Base-by-base conservation (phyloP, 1,140 invertebrate genomes). In the Cecropterus lyciades region DNA sequence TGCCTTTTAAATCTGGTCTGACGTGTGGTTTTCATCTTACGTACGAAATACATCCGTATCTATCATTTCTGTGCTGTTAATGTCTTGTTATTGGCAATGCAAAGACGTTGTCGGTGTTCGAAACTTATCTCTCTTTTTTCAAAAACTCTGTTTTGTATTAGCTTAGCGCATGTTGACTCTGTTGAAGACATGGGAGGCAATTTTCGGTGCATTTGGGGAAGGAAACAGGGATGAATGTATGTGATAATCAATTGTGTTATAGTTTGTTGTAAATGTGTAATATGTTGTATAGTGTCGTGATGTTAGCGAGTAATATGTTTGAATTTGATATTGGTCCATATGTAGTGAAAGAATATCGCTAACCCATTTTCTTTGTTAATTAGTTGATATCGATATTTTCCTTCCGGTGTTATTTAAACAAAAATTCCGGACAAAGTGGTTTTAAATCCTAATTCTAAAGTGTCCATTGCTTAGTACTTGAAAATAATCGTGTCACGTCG, bases 161-260 rank as follows among this genome's bases (percentile, higher is more conserved):
- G 30, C 33, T 10, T 27, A 57, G 53, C 51, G 45, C 20, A 85
- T 85, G 82, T 69, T 85, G 46, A 85, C 80, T 15, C 43, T 82
- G 24, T 27, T 85, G 49, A 85, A 82, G 64, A 53, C 77, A 62
- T 82, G 72, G 63, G 80, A 82, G 63, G 68, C 68, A 56, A 60
- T 82, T 15, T 57, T 82, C 24, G 51, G 51, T 8, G 20, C 46
- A 14, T 14, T 40, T 37, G 13, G 13, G 27, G 56, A 63, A 24
- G 55, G 15, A 37, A 16, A 20, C 33, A 48, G 20, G n/a, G 46
- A 16, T 33, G 57, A 49, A 27, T 52, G 42, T 46, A 43, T 15
- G 53, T 56, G 24, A 24, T 20, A 33, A 52, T 27, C 20, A 62
- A 59, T n/a, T n/a, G 11, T 27, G 11, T 51, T 27, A n/a, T n/a